These are phyloP conservation scores for Plodia interpunctella DNA, from an alignment of 1,140 invertebrate genomes.

Conservation along the genomic window DNA sequence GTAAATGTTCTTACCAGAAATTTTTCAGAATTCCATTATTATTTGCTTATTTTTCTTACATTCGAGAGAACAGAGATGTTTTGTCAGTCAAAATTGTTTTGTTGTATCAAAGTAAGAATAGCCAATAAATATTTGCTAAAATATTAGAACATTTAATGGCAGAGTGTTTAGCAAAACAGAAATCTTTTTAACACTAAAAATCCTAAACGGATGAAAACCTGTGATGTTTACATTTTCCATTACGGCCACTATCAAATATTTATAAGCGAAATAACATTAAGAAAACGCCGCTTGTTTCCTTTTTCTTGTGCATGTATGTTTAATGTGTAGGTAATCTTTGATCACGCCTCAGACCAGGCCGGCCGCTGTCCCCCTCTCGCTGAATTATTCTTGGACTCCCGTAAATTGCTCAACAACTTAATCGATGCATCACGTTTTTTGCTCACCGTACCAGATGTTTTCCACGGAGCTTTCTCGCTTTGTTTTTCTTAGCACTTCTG, in stretches of 20 bases:
- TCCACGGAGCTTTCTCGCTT: slow-evolving; percentile 23
- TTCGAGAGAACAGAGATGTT: background rate
- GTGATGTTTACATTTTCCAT: slow-evolving; percentile 57
- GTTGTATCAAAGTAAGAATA: background rate
- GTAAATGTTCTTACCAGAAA: slow-evolving; percentile 6
- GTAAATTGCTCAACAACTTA: slow-evolving; percentile 49
- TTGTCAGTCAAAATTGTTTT: background rate
- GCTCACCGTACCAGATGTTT: slow-evolving; percentile 26
- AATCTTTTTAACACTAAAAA: background rate
- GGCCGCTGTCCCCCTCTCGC: slow-evolving; percentile 18
- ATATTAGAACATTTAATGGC: background rate
- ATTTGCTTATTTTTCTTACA: background rate
- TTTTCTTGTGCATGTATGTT: slow-evolving; percentile 57
- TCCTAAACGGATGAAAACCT: background rate
- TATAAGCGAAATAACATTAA: slow-evolving; percentile 65
- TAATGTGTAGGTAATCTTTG: slow-evolving; percentile 59
- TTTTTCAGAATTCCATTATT: background rate
- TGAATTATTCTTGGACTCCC: slow-evolving; percentile 50
- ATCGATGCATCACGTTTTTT: slow-evolving; percentile 31
- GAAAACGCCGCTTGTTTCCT: slow-evolving; percentile 48
- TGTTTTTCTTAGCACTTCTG: slow-evolving; percentile 13
- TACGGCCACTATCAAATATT: slow-evolving; percentile 60
- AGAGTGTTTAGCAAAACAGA: background rate
- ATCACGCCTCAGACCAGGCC: slow-evolving; percentile 46
- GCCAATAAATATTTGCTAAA: background rate